Percentiles rank a stretch among this genome's conserved stretches.
These are phyloP conservation scores for Acanthoscelides obtectus DNA, from an alignment of 2,888 invertebrate genomes.

Conservation along the genomic window DNA sequence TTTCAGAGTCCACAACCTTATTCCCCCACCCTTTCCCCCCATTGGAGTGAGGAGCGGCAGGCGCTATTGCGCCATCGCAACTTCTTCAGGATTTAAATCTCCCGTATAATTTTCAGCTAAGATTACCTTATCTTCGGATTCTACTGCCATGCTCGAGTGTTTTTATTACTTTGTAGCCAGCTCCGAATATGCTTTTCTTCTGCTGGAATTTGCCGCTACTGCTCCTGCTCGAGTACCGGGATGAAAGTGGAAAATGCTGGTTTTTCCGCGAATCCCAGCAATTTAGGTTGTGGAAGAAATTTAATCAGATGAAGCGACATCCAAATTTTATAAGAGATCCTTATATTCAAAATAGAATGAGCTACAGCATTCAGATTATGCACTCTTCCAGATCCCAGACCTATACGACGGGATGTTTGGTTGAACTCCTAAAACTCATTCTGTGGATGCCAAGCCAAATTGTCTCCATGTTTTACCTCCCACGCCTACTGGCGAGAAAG, in stretches of 20 bases:
- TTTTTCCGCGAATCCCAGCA: neutral
- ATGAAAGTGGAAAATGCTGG: neutral
- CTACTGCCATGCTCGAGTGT: constrained; percentile 1
- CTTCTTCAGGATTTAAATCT: constrained; percentile 27
- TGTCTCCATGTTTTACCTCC: too few relatives aligned
- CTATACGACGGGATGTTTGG: too few relatives aligned
- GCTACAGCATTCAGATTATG: too few relatives aligned
- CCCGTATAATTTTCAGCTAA: constrained; percentile 22
- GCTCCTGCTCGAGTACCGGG: neutral
- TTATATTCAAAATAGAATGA: too few relatives aligned
- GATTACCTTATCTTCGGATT: constrained; percentile 21
- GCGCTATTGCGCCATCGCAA: constrained; percentile 9
- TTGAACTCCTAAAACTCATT: too few relatives aligned
- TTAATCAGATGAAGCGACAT: neutral
- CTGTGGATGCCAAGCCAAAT: too few relatives aligned
- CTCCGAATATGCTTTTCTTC: neutral
- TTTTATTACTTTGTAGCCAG: neutral
- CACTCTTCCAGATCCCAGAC: too few relatives aligned
- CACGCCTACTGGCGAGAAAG: too few relatives aligned
- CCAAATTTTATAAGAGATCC: too few relatives aligned
- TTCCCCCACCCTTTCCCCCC: constrained; percentile 11
- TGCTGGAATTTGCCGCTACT: neutral
- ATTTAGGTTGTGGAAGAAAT: neutral
- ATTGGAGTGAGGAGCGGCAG: neutral
- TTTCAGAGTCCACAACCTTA: constrained; percentile 6